Evolutionary conservation across 2,888 invertebrate species (phyloP).

Genomic region (Aromia moschata): DNA sequence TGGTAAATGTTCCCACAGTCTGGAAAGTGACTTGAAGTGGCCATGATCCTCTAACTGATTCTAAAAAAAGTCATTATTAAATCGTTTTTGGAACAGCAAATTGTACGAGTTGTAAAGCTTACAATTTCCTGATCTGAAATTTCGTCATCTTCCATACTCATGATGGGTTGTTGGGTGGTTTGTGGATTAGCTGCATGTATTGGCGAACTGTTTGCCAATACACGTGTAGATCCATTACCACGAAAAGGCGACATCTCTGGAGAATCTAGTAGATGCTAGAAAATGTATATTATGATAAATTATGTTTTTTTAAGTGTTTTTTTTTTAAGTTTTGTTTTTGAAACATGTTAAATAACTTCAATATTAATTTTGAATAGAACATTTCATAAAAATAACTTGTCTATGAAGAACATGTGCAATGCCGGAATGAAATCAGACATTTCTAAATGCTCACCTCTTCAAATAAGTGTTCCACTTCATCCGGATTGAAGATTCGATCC

Average conservation of each 20-base stretch:
- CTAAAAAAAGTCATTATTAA: constrained; percentile 67
- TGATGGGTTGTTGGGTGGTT: constrained; percentile 79
- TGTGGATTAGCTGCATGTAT: constrained; percentile 61
- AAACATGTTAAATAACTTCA: too few species aligned
- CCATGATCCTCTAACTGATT: constrained; percentile 84
- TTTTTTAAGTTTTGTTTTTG: too few species aligned
- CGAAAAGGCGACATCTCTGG: constrained; percentile 59
- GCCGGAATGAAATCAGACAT: too few species aligned
- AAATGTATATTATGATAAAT: too few species aligned
- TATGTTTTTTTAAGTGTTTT: too few species aligned
- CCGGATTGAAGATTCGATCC: constrained; percentile 44
- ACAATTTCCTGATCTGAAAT: constrained; percentile 86
- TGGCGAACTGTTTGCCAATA: constrained; percentile 57
- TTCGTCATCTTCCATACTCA: constrained; percentile 96
- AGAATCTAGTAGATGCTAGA: constrained; percentile 54
- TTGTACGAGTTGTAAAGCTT: constrained; percentile 53
- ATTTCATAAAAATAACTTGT: too few species aligned
- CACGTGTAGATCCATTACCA: constrained; percentile 44
- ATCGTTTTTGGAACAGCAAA: too few species aligned
- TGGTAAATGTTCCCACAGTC: constrained; percentile 85
- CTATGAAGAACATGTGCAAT: too few species aligned
- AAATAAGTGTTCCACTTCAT: constrained; percentile 40
- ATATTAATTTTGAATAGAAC: too few species aligned
- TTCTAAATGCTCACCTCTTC: constrained; percentile 44
- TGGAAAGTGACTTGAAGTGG: constrained; percentile 85